These are phyloP conservation scores for Nannoperca obscura DNA, from an alignment of 2,797 vertebrate genomes.

Conservation along the genomic window DNA sequence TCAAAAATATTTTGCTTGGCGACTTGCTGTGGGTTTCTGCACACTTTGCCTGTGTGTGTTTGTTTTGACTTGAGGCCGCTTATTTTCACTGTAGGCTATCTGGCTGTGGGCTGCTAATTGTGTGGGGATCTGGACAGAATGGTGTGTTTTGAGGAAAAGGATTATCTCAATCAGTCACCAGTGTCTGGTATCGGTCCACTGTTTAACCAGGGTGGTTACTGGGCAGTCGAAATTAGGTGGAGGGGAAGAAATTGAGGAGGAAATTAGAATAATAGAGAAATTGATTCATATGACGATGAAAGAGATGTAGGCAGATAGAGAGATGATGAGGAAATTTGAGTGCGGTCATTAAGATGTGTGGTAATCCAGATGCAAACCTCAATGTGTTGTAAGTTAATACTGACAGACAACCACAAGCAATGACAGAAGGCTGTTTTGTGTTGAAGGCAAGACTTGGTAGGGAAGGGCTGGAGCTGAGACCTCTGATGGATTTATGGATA, in stretches of 20 bases:
- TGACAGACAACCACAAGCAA: slow-evolving; percentile 44
- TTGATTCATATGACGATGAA: slow-evolving; percentile 47
- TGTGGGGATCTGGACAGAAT: slow-evolving; percentile 65
- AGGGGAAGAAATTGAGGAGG: not conserved
- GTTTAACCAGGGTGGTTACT: slow-evolving; percentile 50
- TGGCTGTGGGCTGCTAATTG: slow-evolving; percentile 76
- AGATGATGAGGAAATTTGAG: slow-evolving; percentile 36
- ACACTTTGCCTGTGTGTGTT: slow-evolving; percentile 58
- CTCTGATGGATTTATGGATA: slow-evolving; percentile 75
- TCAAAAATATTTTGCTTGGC: slow-evolving; percentile 83
- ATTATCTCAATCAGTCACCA: slow-evolving; percentile 63
- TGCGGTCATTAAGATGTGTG: slow-evolving; percentile 20
- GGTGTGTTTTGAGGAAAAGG: slow-evolving; percentile 64
- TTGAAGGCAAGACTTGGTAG: slow-evolving; percentile 29
- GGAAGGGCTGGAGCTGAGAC: slow-evolving; percentile 36
- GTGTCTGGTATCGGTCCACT: slow-evolving; percentile 17
- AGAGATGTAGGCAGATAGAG: slow-evolving; percentile 26
- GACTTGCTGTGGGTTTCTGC: slow-evolving; percentile 51
- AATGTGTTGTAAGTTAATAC: slow-evolving; percentile 54
- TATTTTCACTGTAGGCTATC: slow-evolving; percentile 79
- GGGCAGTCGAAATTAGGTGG: slow-evolving; percentile 1
- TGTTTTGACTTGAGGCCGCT: slow-evolving; percentile 81
- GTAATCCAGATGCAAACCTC: slow-evolving; percentile 52
- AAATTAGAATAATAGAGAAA: slow-evolving; percentile 37
- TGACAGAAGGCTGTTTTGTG: slow-evolving; percentile 28